Conservation (phyloP, 2,888 invertebrate genomes). For the Drosophila atripex region DNA sequence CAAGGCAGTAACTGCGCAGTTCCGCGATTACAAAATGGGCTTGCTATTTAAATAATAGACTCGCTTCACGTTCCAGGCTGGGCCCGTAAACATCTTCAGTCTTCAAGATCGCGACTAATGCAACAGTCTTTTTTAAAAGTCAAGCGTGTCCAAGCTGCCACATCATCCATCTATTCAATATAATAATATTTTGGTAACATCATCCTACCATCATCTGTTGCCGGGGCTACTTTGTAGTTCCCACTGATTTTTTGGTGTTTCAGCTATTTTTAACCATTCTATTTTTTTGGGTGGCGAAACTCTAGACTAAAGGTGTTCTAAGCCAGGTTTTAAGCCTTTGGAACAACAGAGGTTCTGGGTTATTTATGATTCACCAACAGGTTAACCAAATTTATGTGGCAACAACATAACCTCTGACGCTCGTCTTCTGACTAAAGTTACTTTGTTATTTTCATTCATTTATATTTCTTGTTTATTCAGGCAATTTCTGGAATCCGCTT, state of each 20-base stretch:
- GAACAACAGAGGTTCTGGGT: constrained; percentile 41
- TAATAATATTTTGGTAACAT: constrained; percentile 13
- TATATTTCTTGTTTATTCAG: constrained; percentile 11
- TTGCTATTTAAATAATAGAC: constrained; percentile 63
- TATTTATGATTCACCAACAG: constrained; percentile 64
- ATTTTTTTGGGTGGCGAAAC: constrained; percentile 18
- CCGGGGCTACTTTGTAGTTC: constrained; percentile 21
- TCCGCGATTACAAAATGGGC: constrained; percentile 56
- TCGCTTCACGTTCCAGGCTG: constrained; percentile 54
- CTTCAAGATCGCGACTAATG: constrained; percentile 15
- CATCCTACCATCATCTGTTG: constrained; percentile 25
- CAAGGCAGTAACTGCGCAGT: constrained; percentile 64
- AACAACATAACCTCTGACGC: constrained; percentile 45
- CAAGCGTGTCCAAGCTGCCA: constrained; percentile 40
- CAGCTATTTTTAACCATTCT: constrained; percentile 31
- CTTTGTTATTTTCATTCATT: constrained; percentile 31
- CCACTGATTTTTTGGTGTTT: constrained; percentile 23
- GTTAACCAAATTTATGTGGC: constrained; percentile 46
- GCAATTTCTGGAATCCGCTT: constrained; percentile 27
- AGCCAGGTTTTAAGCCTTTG: constrained; percentile 31
- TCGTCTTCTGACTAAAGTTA: constrained; percentile 25
- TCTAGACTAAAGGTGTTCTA: constrained; percentile 11
- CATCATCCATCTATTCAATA: constrained; percentile 31
- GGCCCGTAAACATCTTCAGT: constrained; percentile 17
- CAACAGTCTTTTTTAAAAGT: constrained; percentile 28